These are phyloP conservation scores for Synergus laeviventris DNA, from an alignment of 2,888 invertebrate genomes.

Conservation along the genomic window DNA sequence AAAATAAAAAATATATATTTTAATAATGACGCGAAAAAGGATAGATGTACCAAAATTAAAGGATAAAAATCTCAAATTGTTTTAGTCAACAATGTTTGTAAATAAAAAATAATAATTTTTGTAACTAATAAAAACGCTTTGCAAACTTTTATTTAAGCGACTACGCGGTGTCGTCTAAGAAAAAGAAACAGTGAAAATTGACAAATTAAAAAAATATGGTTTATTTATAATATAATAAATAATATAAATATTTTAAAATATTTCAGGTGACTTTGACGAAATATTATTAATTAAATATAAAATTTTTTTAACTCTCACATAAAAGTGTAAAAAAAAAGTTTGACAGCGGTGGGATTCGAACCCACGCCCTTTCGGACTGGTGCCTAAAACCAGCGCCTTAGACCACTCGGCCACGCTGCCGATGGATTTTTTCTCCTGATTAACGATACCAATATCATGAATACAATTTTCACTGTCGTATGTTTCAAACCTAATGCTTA, in stretches of 20 bases:
- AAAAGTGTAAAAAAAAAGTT: neutral
- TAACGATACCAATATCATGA: neutral
- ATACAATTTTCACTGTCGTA: neutral
- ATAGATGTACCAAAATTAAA: no score
- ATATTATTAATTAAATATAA: neutral
- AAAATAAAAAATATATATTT: no score
- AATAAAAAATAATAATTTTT: no score
- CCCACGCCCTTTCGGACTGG: slow-evolving; percentile 81
- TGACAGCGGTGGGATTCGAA: slow-evolving; percentile 81
- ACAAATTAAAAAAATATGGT: neutral
- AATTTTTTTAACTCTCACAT: neutral
- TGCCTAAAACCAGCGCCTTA: slow-evolving; percentile 83
- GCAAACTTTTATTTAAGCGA: no score
- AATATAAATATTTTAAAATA: neutral
- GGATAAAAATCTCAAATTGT: no score
- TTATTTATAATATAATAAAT: neutral
- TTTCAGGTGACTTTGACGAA: neutral
- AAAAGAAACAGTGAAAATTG: neutral
- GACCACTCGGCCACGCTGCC: slow-evolving; percentile 81
- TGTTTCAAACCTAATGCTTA: neutral
- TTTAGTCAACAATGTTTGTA: no score
- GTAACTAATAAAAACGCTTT: no score
- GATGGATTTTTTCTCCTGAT: neutral
- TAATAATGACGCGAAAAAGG: no score
- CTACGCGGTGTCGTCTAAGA: neutral